These are phyloP conservation scores for Aphaenogaster floridana DNA, from an alignment of 1,140 invertebrate species.

Conservation along the genomic window DNA sequence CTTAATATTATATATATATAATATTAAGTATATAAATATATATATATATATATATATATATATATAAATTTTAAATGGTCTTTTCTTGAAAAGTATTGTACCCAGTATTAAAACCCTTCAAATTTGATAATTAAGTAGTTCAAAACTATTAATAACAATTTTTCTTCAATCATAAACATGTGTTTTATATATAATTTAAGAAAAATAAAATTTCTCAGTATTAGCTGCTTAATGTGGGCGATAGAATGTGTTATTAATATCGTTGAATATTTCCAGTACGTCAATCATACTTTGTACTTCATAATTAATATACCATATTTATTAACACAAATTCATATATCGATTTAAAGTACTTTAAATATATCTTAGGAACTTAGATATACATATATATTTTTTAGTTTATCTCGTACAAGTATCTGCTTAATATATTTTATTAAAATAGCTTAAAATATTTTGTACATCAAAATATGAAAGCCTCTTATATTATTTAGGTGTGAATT, in stretches of 20 bases:
- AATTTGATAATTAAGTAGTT: slow-evolving; percentile 8
- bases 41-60: not conserved
- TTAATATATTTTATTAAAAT: slow-evolving; percentile 51
- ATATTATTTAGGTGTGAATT: slow-evolving; percentile 40
- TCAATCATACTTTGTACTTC: slow-evolving; percentile 29
- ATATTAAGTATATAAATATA: not conserved
- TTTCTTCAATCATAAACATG: not conserved
- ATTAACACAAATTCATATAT: slow-evolving; percentile 28
- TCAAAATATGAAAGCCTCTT: slow-evolving; percentile 37
- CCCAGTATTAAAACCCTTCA: not conserved
- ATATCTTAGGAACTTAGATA: slow-evolving; percentile 17
- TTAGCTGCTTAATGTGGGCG: not conserved
- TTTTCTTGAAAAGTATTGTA: not conserved
- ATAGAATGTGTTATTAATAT: not conserved
- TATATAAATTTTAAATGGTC: not conserved
- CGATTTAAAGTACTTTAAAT: slow-evolving; percentile 32
- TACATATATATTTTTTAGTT: not conserved
- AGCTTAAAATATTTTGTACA: slow-evolving; percentile 48
- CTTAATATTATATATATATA: not conserved
- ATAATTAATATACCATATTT: not conserved
- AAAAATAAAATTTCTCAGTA: slow-evolving; percentile 3
- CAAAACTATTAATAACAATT: slow-evolving; percentile 3
- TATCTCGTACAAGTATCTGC: not conserved
- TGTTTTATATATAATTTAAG: not conserved
- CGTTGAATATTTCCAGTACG: slow-evolving; percentile 20